Evolutionary conservation across 2,113 vertebrate species (phyloP).

Genomic region (Macrotis lagotis): DNA sequence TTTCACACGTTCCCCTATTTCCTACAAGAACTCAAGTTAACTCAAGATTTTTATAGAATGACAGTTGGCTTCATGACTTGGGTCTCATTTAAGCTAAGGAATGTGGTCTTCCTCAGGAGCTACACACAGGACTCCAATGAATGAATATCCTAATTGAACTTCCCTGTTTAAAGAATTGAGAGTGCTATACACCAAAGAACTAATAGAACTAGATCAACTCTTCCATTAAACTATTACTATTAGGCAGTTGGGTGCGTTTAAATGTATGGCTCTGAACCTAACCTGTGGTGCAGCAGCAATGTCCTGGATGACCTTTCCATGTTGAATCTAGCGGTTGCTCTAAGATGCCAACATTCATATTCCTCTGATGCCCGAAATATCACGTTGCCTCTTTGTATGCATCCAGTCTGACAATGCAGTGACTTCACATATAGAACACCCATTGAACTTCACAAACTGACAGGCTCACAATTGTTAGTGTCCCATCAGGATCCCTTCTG

Average conservation of each 20-base stretch:
- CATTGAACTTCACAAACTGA: background rate
- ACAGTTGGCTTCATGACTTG: background rate
- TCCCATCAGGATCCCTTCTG: constrained; percentile 3
- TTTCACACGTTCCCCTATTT: constrained; percentile 19
- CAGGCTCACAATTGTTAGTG: background rate
- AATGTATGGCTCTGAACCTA: background rate
- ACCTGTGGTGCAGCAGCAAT: background rate
- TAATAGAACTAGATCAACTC: background rate
- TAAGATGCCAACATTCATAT: constrained; percentile 38
- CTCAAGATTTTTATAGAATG: constrained; percentile 18
- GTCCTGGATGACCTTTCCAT: background rate
- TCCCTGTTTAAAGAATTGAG: background rate
- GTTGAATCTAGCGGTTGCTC: background rate
- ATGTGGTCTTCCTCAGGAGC: background rate
- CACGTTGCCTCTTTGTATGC: background rate
- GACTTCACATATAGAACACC: background rate
- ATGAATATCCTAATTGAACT: background rate
- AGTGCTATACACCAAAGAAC: background rate
- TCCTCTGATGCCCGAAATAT: background rate
- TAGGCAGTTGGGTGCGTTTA: background rate
- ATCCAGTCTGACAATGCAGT: background rate
- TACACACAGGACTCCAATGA: background rate
- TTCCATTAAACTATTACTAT: background rate
- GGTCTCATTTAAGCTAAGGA: constrained; percentile 32
- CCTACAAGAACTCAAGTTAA: constrained; percentile 7